Percentiles rank a stretch among this genome's conserved stretches.
Conservation (phyloP, 1,140 invertebrate genomes). For the Tetraneura akinire region DNA sequence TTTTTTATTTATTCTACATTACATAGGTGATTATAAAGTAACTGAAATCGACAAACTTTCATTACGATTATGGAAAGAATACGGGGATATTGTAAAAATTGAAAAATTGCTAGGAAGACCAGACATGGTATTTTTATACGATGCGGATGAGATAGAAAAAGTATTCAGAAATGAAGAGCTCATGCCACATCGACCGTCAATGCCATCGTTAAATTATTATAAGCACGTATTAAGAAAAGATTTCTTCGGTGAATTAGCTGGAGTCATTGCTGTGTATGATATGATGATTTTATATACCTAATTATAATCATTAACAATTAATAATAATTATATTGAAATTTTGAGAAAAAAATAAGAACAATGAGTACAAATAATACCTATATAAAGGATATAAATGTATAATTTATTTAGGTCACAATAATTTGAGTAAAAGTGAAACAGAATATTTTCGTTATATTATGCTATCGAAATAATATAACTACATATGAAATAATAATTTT, state of each 20-base stretch:
- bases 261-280: constrained; percentile 77
- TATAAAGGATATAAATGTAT: too few relatives aligned
- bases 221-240: constrained; percentile 73
- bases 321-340: too few relatives aligned
- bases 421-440: too few relatives aligned
- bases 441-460: too few relatives aligned
- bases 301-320: neutral
- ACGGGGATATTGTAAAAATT: constrained; percentile 74
- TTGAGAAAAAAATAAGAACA: too few relatives aligned
- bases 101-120: constrained; percentile 74
- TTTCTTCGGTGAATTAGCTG: constrained; percentile 72
- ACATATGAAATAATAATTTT: too few relatives aligned
- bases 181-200: constrained; percentile 76
- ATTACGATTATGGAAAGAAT: constrained; percentile 66
- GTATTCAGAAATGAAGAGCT: constrained; percentile 75
- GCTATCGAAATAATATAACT: too few relatives aligned
- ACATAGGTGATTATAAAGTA: constrained; percentile 71
- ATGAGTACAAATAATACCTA: too few relatives aligned
- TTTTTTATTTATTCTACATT: too few relatives aligned
- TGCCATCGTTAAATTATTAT: constrained; percentile 77
- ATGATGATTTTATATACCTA: neutral
- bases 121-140: constrained; percentile 77
- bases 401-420: too few relatives aligned
- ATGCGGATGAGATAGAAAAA: constrained; percentile 73
- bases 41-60: constrained; percentile 75